Percentiles rank a stretch among this genome's conserved stretches.
These are phyloP conservation scores for Numenius phaeopus DNA, from an alignment of 2,797 vertebrate species.

Conservation along the genomic window DNA sequence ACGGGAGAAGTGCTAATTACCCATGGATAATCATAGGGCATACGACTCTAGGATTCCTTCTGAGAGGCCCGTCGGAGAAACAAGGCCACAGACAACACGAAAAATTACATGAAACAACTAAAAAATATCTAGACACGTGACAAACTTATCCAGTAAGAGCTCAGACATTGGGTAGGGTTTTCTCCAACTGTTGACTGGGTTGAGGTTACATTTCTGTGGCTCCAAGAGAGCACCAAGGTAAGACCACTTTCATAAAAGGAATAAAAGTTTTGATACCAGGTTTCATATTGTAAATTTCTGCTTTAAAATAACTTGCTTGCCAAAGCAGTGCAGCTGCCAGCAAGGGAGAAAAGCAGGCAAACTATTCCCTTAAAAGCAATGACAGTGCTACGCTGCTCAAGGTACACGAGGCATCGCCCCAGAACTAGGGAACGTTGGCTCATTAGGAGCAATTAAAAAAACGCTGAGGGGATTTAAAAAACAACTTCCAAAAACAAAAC, in stretches of 20 bases:
- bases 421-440: constrained; percentile 17
- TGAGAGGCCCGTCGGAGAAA: neutral
- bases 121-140: neutral
- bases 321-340: constrained; percentile 53
- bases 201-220: neutral
- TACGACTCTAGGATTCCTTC: neutral
- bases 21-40: constrained; percentile 1
- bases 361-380: constrained; percentile 50
- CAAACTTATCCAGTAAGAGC: neutral
- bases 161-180: neutral
- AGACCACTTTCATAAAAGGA: constrained; percentile 27
- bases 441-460: constrained; percentile 62
- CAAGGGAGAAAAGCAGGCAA: constrained; percentile 27
- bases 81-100: neutral
- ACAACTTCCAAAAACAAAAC: constrained; percentile 63
- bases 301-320: constrained; percentile 38
- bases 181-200: neutral
- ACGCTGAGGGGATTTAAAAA: constrained; percentile 58
- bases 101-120: neutral
- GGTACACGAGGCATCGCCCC: constrained; percentile 5
- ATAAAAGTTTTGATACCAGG: constrained; percentile 33
- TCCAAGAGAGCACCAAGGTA: neutral
- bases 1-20: neutral
- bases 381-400: constrained; percentile 37
- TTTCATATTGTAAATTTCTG: constrained; percentile 41